phyloP scores from a whole-genome alignment of 2,113 vertebrate genomes.

The Willisornis vidua region DNA sequence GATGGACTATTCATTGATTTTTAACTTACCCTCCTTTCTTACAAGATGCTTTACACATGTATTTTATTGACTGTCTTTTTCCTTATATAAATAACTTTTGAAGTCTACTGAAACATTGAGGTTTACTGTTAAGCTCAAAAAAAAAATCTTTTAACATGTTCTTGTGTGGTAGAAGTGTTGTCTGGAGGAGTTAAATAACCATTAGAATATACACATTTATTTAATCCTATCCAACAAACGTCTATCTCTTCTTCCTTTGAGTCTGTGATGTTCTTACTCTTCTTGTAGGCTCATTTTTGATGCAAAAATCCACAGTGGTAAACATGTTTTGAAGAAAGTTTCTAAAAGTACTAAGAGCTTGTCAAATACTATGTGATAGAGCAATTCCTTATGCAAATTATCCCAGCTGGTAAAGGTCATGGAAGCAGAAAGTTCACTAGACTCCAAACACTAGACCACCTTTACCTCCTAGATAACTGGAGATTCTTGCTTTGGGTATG shows the following conservation, averaged over 20 bases:
- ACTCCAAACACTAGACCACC: not conserved
- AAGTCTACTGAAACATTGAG: not conserved
- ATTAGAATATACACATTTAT: not conserved
- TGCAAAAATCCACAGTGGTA: not conserved
- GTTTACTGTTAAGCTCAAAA: not conserved
- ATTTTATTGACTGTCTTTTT: conserved; percentile 12
- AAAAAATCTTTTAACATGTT: not conserved
- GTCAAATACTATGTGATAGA: not conserved
- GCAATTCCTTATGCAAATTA: not conserved
- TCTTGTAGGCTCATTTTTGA: not conserved
- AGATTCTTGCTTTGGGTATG: not conserved
- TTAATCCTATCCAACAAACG: not conserved
- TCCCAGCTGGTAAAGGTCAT: not conserved
- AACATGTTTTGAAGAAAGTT: not conserved
- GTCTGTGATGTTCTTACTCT: not conserved
- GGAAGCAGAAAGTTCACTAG: not conserved
- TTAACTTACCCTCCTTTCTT: conserved; percentile 4
- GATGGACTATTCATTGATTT: conserved; percentile 3
- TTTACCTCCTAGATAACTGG: not conserved
- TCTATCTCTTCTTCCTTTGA: not conserved
- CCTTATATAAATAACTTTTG: not conserved
- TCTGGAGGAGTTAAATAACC: not conserved
- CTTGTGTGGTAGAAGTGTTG: not conserved
- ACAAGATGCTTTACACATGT: not conserved
- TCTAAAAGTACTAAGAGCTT: not conserved